Base-by-base conservation (phyloP, 2,888 invertebrate genomes). In the Diaphora mendica region DNA sequence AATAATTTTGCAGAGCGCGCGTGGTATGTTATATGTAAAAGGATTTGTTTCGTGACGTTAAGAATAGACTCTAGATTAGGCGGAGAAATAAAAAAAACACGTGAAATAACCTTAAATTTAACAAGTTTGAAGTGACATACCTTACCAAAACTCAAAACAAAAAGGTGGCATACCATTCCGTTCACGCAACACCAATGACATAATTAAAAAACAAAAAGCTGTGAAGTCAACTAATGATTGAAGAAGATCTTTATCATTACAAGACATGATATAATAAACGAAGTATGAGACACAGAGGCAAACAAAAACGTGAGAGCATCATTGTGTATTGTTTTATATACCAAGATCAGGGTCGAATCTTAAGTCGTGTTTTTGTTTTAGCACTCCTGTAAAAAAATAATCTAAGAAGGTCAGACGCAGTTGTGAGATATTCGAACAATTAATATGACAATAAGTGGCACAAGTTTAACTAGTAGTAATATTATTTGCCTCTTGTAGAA, bases 251-350 rank as follows among this genome's bases (percentile, higher is more conserved):
- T 64, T 68, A 73, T 71, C 81, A 81, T 87, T 85, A 88, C 81
- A 80, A 80, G 85, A 81, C 83, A 86, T 89, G 88, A 90, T 87
- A 84, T 83, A 85, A 86, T 74, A 66, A 69, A 39, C 48, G 44
- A 44, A 51, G 11, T 68, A 39, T 35, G 69, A 51, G 72, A 82
- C 80, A 81, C 82, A 82, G 59, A 59, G 82, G 81, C 79, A 59
- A 76, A 88, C 82, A 90, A 91, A 91, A 91, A 89, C 90, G 90
- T 91, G 91, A 85, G 90, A 88, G 81, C 82, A 75, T 72, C 81
- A 82, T 86, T 82, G 81, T 85, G 76, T 81, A 84, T 86, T 86
- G 87, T 88, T 83, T 85, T 86, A 72, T 77, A 79, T 80, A 68
- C 73, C 81, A 88, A 89, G 89, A 90, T 91, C 90, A 91, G 83